A percentile compares a stretch with the other conserved stretches of the same genome.
phyloP scores from a whole-genome alignment of 2,797 vertebrate species.

The Protonibea diacanthus region DNA sequence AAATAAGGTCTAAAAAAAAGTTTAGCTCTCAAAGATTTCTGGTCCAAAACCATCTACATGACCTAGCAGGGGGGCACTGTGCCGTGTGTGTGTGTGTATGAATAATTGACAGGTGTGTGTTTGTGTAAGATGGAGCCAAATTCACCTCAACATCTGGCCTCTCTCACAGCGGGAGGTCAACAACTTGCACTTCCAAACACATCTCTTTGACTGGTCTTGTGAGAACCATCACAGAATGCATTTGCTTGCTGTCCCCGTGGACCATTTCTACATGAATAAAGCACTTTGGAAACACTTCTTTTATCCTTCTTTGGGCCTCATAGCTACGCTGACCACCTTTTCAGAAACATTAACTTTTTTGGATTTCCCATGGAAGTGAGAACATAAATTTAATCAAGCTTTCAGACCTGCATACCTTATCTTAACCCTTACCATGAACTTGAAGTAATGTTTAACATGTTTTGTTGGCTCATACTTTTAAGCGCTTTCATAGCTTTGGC shows the following conservation, averaged over 20 bases:
- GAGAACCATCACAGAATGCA: conserved; percentile 30
- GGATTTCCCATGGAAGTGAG: background rate
- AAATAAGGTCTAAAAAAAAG: conserved; percentile 54
- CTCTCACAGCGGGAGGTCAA: conserved; percentile 63
- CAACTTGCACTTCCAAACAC: conserved; percentile 47
- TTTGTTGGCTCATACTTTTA: background rate
- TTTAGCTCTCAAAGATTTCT: conserved; percentile 38
- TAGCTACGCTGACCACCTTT: conserved; percentile 24
- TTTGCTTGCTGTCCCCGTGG: conserved; percentile 33
- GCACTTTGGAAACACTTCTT: conserved; percentile 44
- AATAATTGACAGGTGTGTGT: conserved; percentile 74
- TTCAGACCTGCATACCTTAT: background rate
- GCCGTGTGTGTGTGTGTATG: conserved; percentile 28
- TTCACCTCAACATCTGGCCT: conserved; percentile 70
- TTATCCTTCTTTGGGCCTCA: conserved; percentile 31
- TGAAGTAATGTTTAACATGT: background rate
- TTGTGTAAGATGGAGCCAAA: conserved; percentile 46
- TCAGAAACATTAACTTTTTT: conserved; percentile 12
- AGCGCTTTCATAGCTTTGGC: background rate
- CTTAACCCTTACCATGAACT: background rate
- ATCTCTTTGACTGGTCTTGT: conserved; percentile 16
- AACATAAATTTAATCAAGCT: background rate
- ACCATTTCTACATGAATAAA: conserved; percentile 51
- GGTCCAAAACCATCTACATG: conserved; percentile 35
- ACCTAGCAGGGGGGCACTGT: conserved; percentile 56